A percentile compares a stretch with the other conserved stretches of the same genome.
phyloP scores from a whole-genome alignment of 2,797 vertebrate species.

The Anguilla obscura region DNA sequence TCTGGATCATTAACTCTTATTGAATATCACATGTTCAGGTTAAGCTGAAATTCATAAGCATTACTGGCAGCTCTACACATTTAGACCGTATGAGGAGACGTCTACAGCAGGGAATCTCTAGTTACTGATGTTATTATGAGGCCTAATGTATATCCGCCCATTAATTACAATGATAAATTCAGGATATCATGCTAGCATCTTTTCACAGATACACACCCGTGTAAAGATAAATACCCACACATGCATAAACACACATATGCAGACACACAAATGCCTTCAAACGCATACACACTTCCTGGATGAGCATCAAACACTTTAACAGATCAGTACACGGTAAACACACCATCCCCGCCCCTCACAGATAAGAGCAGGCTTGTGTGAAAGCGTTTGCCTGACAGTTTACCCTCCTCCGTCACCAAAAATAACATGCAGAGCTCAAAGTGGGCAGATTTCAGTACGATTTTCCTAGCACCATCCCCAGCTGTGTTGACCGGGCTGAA shows the following conservation, averaged over 20 bases:
- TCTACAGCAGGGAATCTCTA: not conserved
- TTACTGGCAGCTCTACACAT: not conserved
- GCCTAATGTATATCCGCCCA: not conserved
- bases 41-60: not conserved
- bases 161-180: constrained; percentile 7
- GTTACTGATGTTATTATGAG: not conserved
- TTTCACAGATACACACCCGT: not conserved
- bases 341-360: not conserved
- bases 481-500: not conserved
- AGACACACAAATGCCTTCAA: not conserved
- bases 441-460: not conserved
- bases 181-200: not conserved
- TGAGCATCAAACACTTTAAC: not conserved
- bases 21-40: not conserved
- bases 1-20: not conserved
- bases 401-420: constrained; percentile 9
- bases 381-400: not conserved
- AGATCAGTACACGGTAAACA: not conserved
- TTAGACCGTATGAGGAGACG: not conserved
- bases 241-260: not conserved
- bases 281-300: not conserved
- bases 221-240: not conserved
- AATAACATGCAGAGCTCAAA: constrained; percentile 15
- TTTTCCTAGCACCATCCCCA: constrained; percentile 3
- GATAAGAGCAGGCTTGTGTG: not conserved